These are phyloP conservation scores for Bombus consobrinus DNA, from an alignment of 1,140 invertebrate genomes.

Conservation along the genomic window DNA sequence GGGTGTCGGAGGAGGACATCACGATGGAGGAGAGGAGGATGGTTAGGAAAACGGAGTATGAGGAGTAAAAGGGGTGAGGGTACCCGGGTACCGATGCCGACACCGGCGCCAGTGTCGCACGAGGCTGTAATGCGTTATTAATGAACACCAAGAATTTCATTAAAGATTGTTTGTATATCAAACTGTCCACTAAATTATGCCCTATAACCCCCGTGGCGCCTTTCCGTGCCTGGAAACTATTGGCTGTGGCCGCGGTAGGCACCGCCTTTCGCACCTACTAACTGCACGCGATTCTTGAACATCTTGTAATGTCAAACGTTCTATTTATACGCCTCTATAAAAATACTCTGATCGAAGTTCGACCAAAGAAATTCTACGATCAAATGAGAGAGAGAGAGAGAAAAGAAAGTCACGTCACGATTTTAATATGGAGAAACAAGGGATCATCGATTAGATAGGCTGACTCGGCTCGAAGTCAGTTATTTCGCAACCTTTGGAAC, in stretches of 20 bases:
- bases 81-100: constrained; percentile 66
- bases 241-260: constrained; percentile 65
- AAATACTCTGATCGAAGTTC: background rate
- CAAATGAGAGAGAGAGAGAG: rapidly evolving
- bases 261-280: constrained; percentile 46
- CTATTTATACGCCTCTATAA: background rate
- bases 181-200: constrained; percentile 87
- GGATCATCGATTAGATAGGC: background rate
- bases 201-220: constrained; percentile 80
- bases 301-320: background rate
- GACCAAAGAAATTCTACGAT: too few relatives aligned
- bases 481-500: constrained; percentile 76
- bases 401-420: background rate
- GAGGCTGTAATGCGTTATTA: constrained; percentile 86
- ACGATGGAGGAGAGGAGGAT: background rate
- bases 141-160: constrained; percentile 88
- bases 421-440: background rate
- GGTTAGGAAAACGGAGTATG: background rate
- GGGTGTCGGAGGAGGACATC: constrained; percentile 44
- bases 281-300: constrained; percentile 18
- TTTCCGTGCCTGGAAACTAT: constrained; percentile 78
- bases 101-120: constrained; percentile 58
- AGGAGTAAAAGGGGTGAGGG: constrained; percentile 21
- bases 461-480: constrained; percentile 62
- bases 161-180: constrained; percentile 87